These are phyloP conservation scores for Polyommatus icarus DNA, from an alignment of 2,888 invertebrate genomes.

Conservation along the genomic window DNA sequence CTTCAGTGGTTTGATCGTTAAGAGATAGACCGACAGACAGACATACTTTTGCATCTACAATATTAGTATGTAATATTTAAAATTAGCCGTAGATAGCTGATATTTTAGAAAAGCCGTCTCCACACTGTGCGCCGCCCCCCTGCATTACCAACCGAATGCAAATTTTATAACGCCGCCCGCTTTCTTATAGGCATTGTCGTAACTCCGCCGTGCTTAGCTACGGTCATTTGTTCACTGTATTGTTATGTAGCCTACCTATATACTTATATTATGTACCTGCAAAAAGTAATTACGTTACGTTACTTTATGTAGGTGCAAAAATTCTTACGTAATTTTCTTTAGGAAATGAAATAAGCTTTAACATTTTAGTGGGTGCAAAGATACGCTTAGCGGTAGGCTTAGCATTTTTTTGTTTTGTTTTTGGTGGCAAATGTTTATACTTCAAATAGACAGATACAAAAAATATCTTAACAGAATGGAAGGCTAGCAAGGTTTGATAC, in stretches of 20 bases:
- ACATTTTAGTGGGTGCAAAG: too few species aligned
- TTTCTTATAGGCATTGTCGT: constrained; percentile 76
- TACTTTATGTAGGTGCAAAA: background rate
- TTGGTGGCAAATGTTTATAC: too few species aligned
- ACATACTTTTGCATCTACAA: background rate
- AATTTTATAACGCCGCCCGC: constrained; percentile 77
- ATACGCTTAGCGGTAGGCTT: too few species aligned
- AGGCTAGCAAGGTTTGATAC: too few species aligned
- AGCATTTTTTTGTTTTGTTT: too few species aligned
- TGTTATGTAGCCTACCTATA: background rate
- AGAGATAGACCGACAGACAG: too few species aligned
- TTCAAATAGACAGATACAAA: too few species aligned
- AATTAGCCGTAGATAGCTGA: background rate
- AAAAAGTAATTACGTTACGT: background rate
- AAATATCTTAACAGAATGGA: too few species aligned
- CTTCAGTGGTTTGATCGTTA: too few species aligned
- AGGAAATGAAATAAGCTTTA: background rate
- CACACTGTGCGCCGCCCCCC: constrained; percentile 44
- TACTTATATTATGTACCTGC: background rate
- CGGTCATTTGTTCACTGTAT: constrained; percentile 71
- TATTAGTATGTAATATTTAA: background rate
- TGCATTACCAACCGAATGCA: constrained; percentile 75
- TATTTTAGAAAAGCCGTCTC: constrained; percentile 49
- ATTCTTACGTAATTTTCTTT: background rate
- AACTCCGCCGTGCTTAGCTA: constrained; percentile 56